Evolutionary conservation across 2,888 invertebrate species (phyloP), one percentile per base, ranked within the genome.

Genomic region (Torymus aiolomorphi): DNA sequence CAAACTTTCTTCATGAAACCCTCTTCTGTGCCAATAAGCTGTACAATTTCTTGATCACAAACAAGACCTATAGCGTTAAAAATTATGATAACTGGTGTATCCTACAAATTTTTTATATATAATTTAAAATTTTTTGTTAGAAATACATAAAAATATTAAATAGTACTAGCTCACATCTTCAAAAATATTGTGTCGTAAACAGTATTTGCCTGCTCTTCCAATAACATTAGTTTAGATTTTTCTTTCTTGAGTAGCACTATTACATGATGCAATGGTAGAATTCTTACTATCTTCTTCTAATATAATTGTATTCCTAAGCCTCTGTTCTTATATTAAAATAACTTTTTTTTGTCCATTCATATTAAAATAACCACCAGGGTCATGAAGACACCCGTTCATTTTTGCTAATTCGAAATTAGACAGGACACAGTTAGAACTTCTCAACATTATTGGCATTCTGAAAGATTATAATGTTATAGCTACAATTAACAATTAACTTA

Each of bases 61-160:
- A 95, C 95, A 63, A 98, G 94, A 2, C 98, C 98, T 95, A 99
- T 95, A 0, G 98, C 99, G 92, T 98, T 99, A 88, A 99, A 98
- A 54, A 97, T 94, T 24, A 99, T 93, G 51, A 95, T 95, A 81
- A 99, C 94, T 5, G 98, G 97, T 84, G 99, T 95, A 86, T 98
- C 97, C 96, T 97, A 88, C n/a, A 92, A 89, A 57, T 71, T 65
- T 59, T 57, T 57, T n/a, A 31, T 59, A 71, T 61, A 63, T 24
- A 63, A 66, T 73, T 49, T 59, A 42, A 42, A n/a, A n/a, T n/a
- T 24, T 49, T 74, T 24, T 42, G n/a, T 31, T 49, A 20, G 57
- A 78, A 51, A 63, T 31, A 67, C 5, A 65, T 63, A 52, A n/a
- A 56, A 18, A 72, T 52, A 57, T 69, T 52, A 52, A 57, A 59